Conservation (phyloP, 2,113 vertebrate genomes). For the Tonatia bakeri region DNA sequence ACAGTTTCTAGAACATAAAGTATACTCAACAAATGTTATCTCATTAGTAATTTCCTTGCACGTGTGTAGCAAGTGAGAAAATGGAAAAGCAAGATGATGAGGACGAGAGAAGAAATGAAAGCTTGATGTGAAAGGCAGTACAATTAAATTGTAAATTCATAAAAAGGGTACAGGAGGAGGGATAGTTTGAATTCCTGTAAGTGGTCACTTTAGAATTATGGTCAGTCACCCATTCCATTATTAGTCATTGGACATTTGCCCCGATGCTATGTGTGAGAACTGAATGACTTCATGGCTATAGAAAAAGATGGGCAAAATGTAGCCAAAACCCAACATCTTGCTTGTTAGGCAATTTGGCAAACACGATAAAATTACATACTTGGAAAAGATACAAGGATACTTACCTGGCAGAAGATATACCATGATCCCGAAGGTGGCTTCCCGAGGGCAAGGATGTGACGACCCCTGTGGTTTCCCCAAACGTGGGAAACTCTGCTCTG, state of each 20-base stretch:
- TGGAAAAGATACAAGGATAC: neutral
- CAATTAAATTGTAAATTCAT: neutral
- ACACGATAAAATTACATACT: neutral
- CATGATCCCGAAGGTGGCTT: no score
- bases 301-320: neutral
- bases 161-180: neutral
- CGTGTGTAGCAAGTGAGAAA: neutral
- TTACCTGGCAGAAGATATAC: no score
- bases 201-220: neutral
- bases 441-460: no score
- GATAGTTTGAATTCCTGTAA: neutral
- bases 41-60: constrained; percentile 1
- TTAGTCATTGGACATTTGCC: neutral
- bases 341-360: constrained; percentile 39
- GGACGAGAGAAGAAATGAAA: neutral
- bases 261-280: neutral
- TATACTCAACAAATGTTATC: neutral
- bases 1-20: neutral
- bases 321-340: neutral
- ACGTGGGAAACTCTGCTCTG: no score
- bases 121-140: neutral
- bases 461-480: no score
- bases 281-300: neutral
- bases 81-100: neutral
- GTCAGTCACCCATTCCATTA: neutral